phyloP scores from a whole-genome alignment of 2,888 invertebrate species.

The Onchidella celtica region DNA sequence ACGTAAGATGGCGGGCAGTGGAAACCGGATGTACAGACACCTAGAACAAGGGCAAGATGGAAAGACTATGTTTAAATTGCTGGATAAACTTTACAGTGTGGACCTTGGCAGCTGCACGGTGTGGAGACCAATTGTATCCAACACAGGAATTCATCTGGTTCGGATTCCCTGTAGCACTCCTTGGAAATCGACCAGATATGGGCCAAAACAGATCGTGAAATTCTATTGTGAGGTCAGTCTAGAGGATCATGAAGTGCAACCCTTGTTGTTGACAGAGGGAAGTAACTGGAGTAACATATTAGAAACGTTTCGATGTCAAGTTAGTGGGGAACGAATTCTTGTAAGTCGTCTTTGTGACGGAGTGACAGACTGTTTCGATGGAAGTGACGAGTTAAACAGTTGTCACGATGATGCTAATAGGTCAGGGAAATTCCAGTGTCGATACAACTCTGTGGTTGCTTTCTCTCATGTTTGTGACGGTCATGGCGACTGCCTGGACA shows the following conservation, averaged over 20 bases:
- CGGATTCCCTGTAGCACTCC: neutral
- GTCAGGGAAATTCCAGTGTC: neutral
- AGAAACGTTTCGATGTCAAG: neutral
- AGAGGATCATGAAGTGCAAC: neutral
- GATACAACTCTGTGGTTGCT: neutral
- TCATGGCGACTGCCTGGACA: slow-evolving; percentile 34
- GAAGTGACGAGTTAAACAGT: neutral
- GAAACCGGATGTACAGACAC: neutral
- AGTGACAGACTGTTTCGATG: neutral
- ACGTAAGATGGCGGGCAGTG: neutral
- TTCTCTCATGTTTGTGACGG: slow-evolving; percentile 21
- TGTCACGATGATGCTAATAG: neutral
- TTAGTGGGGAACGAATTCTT: neutral
- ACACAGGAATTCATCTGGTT: neutral
- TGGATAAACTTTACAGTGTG: neutral
- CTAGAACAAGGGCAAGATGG: neutral
- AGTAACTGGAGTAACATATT: neutral
- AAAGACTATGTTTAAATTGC: neutral
- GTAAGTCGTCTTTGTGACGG: neutral
- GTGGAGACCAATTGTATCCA: neutral
- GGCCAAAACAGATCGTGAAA: neutral
- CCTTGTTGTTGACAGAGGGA: neutral
- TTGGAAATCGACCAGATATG: neutral
- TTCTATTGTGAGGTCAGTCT: neutral
- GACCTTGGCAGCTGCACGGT: neutral